Percentiles rank a stretch among this genome's conserved stretches.
Conservation (phyloP, 2,113 vertebrate genomes). For the Collichthys lucidus region DNA sequence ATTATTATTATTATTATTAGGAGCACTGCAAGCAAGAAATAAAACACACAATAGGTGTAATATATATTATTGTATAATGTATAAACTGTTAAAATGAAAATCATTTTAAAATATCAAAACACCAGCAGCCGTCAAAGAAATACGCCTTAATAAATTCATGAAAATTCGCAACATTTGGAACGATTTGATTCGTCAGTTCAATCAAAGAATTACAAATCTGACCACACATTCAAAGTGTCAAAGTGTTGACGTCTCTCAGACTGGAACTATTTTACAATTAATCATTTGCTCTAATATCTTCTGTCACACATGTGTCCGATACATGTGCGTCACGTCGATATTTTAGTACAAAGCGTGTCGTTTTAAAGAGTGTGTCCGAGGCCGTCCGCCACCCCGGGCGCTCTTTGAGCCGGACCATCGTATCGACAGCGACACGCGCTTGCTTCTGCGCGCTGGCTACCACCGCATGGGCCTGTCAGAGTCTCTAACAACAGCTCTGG, state of each 20-base stretch:
- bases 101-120: too few species aligned
- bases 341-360: conserved; percentile 55
- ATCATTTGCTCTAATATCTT: neutral
- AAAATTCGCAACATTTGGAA: too few species aligned
- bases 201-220: neutral
- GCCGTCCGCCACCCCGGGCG: conserved; percentile 38
- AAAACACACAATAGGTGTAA: neutral
- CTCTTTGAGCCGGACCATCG: conserved; percentile 43
- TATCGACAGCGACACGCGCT: conserved; percentile 53
- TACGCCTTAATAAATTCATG: too few species aligned
- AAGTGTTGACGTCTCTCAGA: neutral
- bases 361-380: conserved; percentile 42
- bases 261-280: neutral
- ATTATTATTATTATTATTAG: too few species aligned
- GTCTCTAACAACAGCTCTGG: conserved; percentile 29
- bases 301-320: conserved; percentile 7
- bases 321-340: conserved; percentile 61
- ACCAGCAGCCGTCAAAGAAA: too few species aligned
- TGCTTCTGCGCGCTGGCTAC: conserved; percentile 35
- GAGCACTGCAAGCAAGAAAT: too few species aligned
- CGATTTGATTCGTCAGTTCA: too few species aligned
- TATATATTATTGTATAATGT: neutral
- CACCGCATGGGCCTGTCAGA: conserved; percentile 48
- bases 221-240: neutral
- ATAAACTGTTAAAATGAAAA: neutral